phyloP scores from a whole-genome alignment of 2,113 vertebrate species.

The Nerophis ophidion region DNA sequence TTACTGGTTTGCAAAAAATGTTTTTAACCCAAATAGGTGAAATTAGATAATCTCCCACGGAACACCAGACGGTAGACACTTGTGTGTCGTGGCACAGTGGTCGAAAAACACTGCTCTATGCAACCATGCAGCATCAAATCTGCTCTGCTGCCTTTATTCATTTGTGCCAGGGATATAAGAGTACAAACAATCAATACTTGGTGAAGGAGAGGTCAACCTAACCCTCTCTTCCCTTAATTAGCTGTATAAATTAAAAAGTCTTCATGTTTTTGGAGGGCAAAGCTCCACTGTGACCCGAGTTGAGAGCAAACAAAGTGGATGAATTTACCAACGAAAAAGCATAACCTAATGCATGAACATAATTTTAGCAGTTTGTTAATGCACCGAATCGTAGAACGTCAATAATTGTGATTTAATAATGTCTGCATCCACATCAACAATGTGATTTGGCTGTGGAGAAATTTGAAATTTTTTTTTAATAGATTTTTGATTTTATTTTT shows the following conservation, averaged over 20 bases:
- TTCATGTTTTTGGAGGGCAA: conserved; percentile 23
- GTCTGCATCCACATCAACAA: no score
- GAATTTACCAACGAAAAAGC: background rate
- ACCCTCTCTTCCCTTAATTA: conserved; percentile 12
- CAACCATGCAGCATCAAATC: background rate
- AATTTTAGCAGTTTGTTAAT: no score
- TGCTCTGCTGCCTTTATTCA: conserved; percentile 19
- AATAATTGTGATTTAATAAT: no score
- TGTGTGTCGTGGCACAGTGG: no score
- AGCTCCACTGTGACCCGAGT: conserved; percentile 10
- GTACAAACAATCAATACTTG: conserved; percentile 38
- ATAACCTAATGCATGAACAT: background rate
- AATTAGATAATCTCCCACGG: no score
- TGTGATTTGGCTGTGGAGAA: no score
- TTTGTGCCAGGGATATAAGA: conserved; percentile 30
- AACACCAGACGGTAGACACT: no score
- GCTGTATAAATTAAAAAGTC: conserved; percentile 9
- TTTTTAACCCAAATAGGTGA: no score
- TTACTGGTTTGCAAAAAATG: no score
- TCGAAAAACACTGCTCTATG: background rate
- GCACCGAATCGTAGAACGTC: no score
- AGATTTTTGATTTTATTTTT: no score
- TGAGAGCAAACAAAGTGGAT: conserved; percentile 3
- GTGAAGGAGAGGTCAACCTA: conserved; percentile 32
- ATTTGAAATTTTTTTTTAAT: no score